Conservation (phyloP, 2,888 invertebrate genomes). For the Caenorhabditis uteleia region DNA sequence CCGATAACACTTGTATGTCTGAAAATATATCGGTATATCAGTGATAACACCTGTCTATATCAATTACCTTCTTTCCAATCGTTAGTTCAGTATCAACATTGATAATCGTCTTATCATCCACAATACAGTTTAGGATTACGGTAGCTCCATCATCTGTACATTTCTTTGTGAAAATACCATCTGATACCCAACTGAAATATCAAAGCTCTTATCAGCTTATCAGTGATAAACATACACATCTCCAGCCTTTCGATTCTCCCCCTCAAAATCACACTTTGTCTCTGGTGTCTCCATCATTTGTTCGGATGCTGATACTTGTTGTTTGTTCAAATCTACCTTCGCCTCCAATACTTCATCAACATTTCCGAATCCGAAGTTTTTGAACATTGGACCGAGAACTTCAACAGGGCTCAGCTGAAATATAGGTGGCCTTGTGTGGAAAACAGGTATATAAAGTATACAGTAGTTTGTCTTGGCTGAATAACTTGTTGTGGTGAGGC, state of each 20-base stretch:
- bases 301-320: constrained; percentile 24
- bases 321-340: background rate
- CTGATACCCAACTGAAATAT: constrained; percentile 53
- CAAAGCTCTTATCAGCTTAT: background rate
- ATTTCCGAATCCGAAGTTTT: constrained; percentile 30
- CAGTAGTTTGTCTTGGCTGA: constrained; percentile 19
- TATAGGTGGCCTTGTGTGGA: background rate
- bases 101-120: constrained; percentile 53
- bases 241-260: constrained; percentile 22
- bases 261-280: constrained; percentile 34
- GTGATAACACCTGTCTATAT: background rate
- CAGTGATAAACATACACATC: constrained; percentile 20
- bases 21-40: constrained; percentile 7
- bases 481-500: constrained; percentile 19
- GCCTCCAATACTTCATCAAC: constrained; percentile 19
- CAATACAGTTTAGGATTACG: constrained; percentile 53
- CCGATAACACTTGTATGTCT: constrained; percentile 51
- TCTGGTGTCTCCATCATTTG: constrained; percentile 31
- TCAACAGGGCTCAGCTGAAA: constrained; percentile 47
- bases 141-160: constrained; percentile 54
- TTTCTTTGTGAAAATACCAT: constrained; percentile 57
- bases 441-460: background rate
- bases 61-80: constrained; percentile 47
- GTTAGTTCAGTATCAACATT: constrained; percentile 48
- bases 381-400: constrained; percentile 48